Conservation (phyloP, 2,113 vertebrate genomes). For the Casuarius casuarius region DNA sequence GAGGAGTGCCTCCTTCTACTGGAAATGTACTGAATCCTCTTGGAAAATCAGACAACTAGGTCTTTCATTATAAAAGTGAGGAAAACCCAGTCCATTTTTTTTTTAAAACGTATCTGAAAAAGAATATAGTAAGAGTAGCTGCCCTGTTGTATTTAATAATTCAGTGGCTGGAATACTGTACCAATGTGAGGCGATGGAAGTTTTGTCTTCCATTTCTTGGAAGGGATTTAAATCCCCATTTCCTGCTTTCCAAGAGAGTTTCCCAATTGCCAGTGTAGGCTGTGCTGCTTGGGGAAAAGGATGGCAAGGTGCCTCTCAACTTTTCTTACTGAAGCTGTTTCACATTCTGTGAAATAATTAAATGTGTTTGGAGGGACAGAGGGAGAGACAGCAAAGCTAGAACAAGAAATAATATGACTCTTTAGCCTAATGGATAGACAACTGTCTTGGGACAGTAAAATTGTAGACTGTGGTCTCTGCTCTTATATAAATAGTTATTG, state of each 20-base stretch:
- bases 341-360: background rate
- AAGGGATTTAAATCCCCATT: background rate
- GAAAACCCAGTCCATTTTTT: rapidly evolving
- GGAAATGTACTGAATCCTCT: background rate
- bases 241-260: background rate
- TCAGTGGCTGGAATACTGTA: background rate
- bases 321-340: background rate
- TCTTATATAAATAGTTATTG: conserved; percentile 10
- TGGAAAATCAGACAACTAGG: background rate
- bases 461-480: background rate
- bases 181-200: background rate
- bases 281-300: background rate
- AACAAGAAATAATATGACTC: background rate
- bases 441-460: background rate
- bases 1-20: background rate
- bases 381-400: background rate
- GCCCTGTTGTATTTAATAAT: background rate
- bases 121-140: background rate
- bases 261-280: background rate
- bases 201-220: background rate
- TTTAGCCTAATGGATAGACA: background rate
- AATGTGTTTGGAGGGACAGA: background rate
- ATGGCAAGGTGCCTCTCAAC: background rate
- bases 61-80: background rate
- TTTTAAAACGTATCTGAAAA: background rate